phyloP scores from a whole-genome alignment of 2,888 invertebrate genomes.

The Erannis defoliaria region DNA sequence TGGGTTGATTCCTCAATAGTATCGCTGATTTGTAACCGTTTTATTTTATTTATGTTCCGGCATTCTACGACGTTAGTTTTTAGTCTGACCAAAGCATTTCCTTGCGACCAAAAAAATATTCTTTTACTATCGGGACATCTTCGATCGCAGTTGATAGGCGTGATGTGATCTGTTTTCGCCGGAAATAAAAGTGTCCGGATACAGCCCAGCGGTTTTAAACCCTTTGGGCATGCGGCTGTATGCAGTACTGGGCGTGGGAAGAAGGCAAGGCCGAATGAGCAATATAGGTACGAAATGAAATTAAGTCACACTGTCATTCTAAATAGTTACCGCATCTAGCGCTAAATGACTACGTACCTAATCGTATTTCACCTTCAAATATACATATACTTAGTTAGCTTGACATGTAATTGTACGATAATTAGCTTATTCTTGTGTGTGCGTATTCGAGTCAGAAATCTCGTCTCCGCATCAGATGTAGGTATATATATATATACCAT shows the following conservation, averaged over 20 bases:
- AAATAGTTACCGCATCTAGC: neutral
- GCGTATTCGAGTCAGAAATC: too few relatives aligned
- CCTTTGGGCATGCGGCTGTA: conserved; percentile 1
- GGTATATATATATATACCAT: too few relatives aligned
- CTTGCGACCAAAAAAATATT: too few relatives aligned
- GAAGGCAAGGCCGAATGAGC: conserved; percentile 12
- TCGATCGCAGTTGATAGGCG: neutral
- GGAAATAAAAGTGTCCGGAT: neutral
- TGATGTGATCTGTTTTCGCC: neutral
- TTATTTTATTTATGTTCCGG: neutral
- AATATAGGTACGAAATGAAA: conserved; percentile 20
- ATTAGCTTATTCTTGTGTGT: too few relatives aligned
- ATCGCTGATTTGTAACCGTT: too few relatives aligned
- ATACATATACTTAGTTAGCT: neutral
- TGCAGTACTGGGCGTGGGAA: conserved; percentile 15
- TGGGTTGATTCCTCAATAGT: too few relatives aligned
- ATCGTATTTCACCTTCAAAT: conserved; percentile 2
- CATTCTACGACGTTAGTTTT: neutral
- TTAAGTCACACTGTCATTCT: conserved; percentile 13
- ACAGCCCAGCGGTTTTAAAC: neutral
- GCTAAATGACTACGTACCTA: conserved; percentile 9
- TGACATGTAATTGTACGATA: neutral
- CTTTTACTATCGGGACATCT: too few relatives aligned
- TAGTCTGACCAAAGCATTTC: neutral
- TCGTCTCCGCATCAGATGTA: too few relatives aligned